Evolutionary conservation across 2,113 vertebrate genomes (phyloP), one percentile per base, ranked within the genome.

Genomic region (Phasianus colchicus): DNA sequence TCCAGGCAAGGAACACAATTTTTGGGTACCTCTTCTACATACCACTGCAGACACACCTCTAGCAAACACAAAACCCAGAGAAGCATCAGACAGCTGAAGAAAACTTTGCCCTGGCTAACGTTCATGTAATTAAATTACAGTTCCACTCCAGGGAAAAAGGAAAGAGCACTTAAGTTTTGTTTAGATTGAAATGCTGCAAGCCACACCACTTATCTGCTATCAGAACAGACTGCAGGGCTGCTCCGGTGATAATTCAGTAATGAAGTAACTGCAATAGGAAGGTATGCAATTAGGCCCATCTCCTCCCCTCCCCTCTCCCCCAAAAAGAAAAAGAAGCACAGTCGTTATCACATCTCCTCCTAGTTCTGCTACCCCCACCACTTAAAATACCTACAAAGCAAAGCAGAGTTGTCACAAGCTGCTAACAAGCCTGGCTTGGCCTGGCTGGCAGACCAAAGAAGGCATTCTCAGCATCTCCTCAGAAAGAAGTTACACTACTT

Each of bases 101-200:
- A 88, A 66, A 91, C 74, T 86, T 18, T 36, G 69, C 86, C 74
- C 94, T 92, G 87, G 76, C 94, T 70, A 70, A 79, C 67, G 76
- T 72, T 86, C 86, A 30, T 17, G 22, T 38, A 90, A 77, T 1
- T 3, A 89, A 92, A 93, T 92, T 95, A 85, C 66, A 88, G 80
- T 60, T 90, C 96, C 86, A 94, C 94, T 83, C 88, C 83, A 78
- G 86, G 91, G 61, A 71, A 86, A 64, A 94, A 91, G 89, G 77
- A 94, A 94, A 96, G 92, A 82, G 92, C 93, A 91, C 83, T 96
- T 88, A 70, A 89, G 67, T 86, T 94, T 60, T 95, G 91, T 90
- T 96, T 90, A 89, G 83, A 95, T 92, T 88, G 27, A 95, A 95
- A 89, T 21, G 83, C 88, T 89, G 1, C 4, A 48, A 96, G 92